Base-by-base conservation (phyloP, 2,113 vertebrate species). In the Aleadryas rufinucha region DNA sequence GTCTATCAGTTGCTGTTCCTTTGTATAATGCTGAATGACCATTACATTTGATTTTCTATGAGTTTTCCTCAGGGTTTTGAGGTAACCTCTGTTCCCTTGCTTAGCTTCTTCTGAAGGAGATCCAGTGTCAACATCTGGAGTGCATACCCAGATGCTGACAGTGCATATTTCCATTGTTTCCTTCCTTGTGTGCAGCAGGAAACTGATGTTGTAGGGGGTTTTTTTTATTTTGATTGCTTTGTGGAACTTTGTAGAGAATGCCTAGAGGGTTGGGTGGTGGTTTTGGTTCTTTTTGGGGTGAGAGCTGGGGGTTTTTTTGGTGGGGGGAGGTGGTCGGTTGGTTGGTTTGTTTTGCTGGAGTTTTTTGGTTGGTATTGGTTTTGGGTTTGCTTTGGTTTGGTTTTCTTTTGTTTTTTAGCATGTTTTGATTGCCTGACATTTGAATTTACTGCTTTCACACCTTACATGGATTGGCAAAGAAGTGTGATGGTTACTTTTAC, bases 171-270 rank as follows among this genome's bases (percentile, higher is more conserved):
- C 52, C 8, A 19, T n/a, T 53, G 13, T 66, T 81, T 74, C 3
- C 4, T 74, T 65, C 21, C 6, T 56, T 37, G 8, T 57, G 24
- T 53, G 14, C 20, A 53, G 23, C 24, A 57, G 19, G 3, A 74
- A 65, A 35, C 44, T 37, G 5, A 21, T 56, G 33, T 9, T 60
- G 8, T 9, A 2, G 1, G 7, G 0, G 39, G 9, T 9, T 26
- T 24, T 16, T 50, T 17, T 52, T 9, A 6, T 24, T 42, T 59
- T 10, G 1, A 22, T 66, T 74, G 4, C 1, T 84, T 78, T 70
- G 18, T 63, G 24, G 35, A 49, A 37, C 9, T 70, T 87, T 47
- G 10, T 42, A 65, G 20, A 63, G 15, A 84, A 65, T 33, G 5
- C 5, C 35, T 53, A 42, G 28, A 37, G 3, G 13, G 21, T 66